Evolutionary conservation across 2,797 vertebrate species (phyloP).

Genomic region (Argentina silus): DNA sequence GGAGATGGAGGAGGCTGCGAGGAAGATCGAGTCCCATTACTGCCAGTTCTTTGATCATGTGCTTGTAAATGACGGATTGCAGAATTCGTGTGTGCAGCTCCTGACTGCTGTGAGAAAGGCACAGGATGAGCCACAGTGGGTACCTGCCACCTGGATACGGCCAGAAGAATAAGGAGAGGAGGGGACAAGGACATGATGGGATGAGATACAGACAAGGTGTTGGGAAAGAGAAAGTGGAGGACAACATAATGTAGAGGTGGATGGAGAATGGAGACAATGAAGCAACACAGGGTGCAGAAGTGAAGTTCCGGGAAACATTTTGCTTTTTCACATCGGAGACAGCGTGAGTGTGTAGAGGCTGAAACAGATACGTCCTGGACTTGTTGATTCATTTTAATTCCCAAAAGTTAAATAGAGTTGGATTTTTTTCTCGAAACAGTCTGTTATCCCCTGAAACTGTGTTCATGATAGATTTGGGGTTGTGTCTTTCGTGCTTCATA

Average conservation of each 20-base stretch:
- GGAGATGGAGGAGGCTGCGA: conserved; percentile 88
- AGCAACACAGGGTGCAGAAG: neutral
- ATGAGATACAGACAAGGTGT: neutral
- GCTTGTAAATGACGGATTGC: conserved; percentile 87
- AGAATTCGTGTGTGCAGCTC: conserved; percentile 83
- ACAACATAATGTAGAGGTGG: too few species aligned
- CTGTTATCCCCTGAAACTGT: conserved; percentile 26
- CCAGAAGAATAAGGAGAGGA: conserved; percentile 46
- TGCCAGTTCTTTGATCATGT: conserved; percentile 90
- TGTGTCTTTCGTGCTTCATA: neutral
- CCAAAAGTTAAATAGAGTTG: conserved; percentile 28
- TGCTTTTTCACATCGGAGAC: neutral
- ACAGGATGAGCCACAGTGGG: conserved; percentile 93
- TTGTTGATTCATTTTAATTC: conserved; percentile 39
- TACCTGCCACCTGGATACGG: conserved; percentile 90
- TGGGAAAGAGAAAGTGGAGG: neutral
- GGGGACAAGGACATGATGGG: neutral
- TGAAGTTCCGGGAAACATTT: neutral
- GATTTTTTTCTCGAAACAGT: conserved; percentile 8
- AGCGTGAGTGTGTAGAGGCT: neutral
- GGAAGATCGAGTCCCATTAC: conserved; percentile 87
- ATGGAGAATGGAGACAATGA: neutral
- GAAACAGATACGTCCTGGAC: conserved; percentile 5
- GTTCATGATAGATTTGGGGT: neutral
- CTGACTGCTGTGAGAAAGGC: conserved; percentile 79